Base-by-base conservation (phyloP, 1,140 invertebrate species). In the Vanessa atalanta region DNA sequence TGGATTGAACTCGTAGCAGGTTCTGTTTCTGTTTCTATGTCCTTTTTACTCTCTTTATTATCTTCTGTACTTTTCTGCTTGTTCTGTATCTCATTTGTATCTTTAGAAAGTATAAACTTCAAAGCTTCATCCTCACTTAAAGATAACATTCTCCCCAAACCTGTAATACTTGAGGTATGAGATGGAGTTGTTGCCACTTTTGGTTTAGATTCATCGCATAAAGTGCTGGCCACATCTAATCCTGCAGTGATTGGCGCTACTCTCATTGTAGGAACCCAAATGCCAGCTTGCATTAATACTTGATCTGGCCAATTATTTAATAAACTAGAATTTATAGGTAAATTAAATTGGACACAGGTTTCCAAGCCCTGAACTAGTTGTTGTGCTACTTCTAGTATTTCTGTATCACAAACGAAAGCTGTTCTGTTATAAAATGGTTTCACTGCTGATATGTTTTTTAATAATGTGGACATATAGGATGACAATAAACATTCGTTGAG, bases 231-330 rank as follows among this genome's bases (percentile, higher is more conserved):
- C 12, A 97, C 94, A 92, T 97, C 97, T 8, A 96, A 89, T 1
- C 95, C 95, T 69, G 93, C 94, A 83, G 88, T 84, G 73, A 95
- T 94, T 55, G 95, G 96, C 83, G 94, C 96, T 26, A 94, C 94
- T 88, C 95, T 95, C 88, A 96, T 94, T 11, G 96, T 95, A 11
- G 96, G 96, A 14, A 96, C 95, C 96, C 96, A 98, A 47, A 98
- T 93, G 15, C 97, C 97, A 20, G 97, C 96, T 71, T 98, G 92
- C 79, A 97, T 93, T 7, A 99, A 88, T 3, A 98, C 96, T n/a
- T 95, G 95, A 75, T 95, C 95, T 0, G 96, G 96, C 98, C 98
- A 99, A 51, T 95, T 95, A 91, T 99, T 99, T 0, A 99, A 90
- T 9, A 98, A 87, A 84, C 96, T 97, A 0, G 97, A 97, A 93